phyloP scores from a whole-genome alignment of 2,797 vertebrate species.

The Numenius phaeopus region DNA sequence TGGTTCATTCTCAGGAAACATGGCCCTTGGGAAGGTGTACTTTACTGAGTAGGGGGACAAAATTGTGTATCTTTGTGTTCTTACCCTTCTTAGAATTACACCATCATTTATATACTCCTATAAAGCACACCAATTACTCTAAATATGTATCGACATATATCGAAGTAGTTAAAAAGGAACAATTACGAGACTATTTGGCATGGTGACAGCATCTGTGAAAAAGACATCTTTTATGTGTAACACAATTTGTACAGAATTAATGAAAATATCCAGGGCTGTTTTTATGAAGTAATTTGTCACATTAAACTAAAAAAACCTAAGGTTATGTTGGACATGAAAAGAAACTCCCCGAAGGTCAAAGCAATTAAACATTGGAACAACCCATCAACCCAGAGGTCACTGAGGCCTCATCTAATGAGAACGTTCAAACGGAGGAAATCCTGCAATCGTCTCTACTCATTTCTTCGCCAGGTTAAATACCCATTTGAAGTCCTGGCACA shows the following conservation, averaged over 20 bases:
- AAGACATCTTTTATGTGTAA: conserved; percentile 65
- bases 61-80: not conserved
- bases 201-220: conserved; percentile 52
- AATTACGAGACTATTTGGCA: conserved; percentile 46
- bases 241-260: conserved; percentile 70
- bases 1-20: not conserved
- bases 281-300: conserved; percentile 73
- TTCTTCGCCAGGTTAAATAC: conserved; percentile 64
- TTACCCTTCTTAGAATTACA: not conserved
- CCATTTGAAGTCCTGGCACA: conserved; percentile 57
- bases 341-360: conserved; percentile 70
- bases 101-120: not conserved
- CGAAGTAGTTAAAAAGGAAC: conserved; percentile 40
- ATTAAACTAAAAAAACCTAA: conserved; percentile 64
- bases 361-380: conserved; percentile 73
- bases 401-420: conserved; percentile 65
- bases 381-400: conserved; percentile 65
- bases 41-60: not conserved
- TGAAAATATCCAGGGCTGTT: conserved; percentile 68
- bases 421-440: conserved; percentile 63
- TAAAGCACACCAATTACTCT: conserved; percentile 31
- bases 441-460: conserved; percentile 60
- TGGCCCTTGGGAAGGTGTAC: not conserved
- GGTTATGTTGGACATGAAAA: conserved; percentile 72
- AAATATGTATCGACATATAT: conserved; percentile 24